Conservation (phyloP, 1,140 invertebrate genomes). For the Ceratina calcarata region DNA sequence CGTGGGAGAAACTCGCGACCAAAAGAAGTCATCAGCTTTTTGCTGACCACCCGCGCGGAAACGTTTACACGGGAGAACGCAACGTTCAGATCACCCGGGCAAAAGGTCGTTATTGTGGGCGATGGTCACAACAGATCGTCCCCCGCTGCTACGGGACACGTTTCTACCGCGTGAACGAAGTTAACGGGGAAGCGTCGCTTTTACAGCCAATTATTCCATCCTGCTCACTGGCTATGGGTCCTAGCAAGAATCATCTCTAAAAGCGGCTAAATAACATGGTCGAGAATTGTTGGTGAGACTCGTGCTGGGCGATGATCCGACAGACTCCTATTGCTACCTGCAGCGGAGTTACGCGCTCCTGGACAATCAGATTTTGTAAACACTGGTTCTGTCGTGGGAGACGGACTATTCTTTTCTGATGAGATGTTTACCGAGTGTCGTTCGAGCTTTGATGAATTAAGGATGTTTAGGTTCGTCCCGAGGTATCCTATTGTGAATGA, state of each 20-base stretch:
- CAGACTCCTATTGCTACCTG: constrained; percentile 33
- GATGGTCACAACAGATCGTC: constrained; percentile 70
- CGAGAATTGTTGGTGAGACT: constrained; percentile 33
- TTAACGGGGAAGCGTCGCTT: constrained; percentile 60
- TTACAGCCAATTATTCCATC: constrained; percentile 69
- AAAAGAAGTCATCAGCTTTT: constrained; percentile 63
- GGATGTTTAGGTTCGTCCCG: not conserved
- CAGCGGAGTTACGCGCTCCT: not conserved
- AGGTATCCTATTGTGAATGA: not conserved
- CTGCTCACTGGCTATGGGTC: constrained; percentile 18
- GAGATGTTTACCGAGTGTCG: constrained; percentile 19
- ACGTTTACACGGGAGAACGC: constrained; percentile 52
- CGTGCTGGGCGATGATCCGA: constrained; percentile 25
- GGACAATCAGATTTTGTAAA: constrained; percentile 36
- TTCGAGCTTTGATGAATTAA: not conserved
- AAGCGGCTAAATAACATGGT: constrained; percentile 21
- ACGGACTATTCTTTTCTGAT: constrained; percentile 4
- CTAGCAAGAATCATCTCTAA: constrained; percentile 15
- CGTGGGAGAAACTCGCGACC: constrained; percentile 45
- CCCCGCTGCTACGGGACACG: constrained; percentile 61
- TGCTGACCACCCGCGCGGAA: constrained; percentile 52
- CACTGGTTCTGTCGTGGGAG: constrained; percentile 7
- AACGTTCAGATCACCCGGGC: constrained; percentile 50
- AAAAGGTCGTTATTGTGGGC: constrained; percentile 67
- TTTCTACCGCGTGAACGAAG: constrained; percentile 57